Percentiles rank a stretch among this genome's conserved stretches.
Evolutionary conservation across 1,140 invertebrate genomes (phyloP).

Genomic region (Drosophila parabipectinata): DNA sequence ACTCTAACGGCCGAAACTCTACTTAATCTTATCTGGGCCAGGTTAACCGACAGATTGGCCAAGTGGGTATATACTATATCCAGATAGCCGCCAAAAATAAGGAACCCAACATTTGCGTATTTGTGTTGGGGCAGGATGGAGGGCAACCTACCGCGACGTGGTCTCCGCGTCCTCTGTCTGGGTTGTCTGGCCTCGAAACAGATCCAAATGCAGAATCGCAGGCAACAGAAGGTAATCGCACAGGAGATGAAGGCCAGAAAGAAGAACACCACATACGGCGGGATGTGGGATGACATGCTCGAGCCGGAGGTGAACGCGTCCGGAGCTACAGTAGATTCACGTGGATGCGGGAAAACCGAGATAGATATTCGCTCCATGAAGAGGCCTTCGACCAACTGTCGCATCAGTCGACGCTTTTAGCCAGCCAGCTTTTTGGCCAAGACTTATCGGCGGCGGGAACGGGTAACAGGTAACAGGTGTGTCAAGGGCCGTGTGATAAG

Average conservation of each 20-base stretch:
- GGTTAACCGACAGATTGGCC: conserved; percentile 36
- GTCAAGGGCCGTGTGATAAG: conserved; percentile 49
- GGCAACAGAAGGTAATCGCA: conserved; percentile 59
- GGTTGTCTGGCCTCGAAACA: conserved; percentile 55
- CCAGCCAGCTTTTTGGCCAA: conserved; percentile 34
- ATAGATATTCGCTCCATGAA: conserved; percentile 39
- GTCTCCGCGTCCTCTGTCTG: not conserved
- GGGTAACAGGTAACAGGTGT: conserved; percentile 34
- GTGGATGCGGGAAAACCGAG: conserved; percentile 13
- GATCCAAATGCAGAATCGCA: conserved; percentile 58
- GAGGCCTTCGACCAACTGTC: conserved; percentile 45
- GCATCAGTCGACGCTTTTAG: conserved; percentile 9
- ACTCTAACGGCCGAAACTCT: conserved; percentile 2
- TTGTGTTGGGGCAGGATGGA: not conserved
- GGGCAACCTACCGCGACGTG: conserved; percentile 17
- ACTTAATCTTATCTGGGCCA: conserved; percentile 38
- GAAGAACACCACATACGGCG: conserved; percentile 64
- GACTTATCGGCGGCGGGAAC: conserved; percentile 34
- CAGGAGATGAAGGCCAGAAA: conserved; percentile 69
- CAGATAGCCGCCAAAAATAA: conserved; percentile 18
- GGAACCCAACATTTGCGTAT: not conserved
- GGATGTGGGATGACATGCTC: conserved; percentile 48
- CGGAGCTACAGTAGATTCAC: conserved; percentile 11
- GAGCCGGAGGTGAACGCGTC: not conserved
- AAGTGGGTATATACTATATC: conserved; percentile 13